Percentiles rank a stretch among this genome's conserved stretches.
Conservation (phyloP, 2,113 vertebrate genomes). For the Dicentrarchus labrax region DNA sequence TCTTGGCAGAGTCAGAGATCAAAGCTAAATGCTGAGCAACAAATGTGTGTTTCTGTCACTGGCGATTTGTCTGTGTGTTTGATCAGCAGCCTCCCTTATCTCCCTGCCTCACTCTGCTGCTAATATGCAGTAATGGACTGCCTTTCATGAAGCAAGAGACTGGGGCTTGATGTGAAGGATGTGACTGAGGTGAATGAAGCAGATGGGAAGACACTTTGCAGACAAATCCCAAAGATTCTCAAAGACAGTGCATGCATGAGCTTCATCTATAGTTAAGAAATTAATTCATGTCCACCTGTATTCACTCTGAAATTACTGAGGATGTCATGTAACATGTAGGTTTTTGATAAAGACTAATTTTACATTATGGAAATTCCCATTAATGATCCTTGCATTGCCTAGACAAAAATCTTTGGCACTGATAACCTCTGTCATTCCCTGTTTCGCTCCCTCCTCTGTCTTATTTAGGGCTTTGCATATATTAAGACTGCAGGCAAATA, state of each 20-base stretch:
- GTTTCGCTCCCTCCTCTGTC: constrained; percentile 18
- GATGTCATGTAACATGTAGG: background rate
- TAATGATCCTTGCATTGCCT: constrained; percentile 25
- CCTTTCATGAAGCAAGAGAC: constrained; percentile 77
- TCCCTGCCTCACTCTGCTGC: constrained; percentile 74
- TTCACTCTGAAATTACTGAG: constrained; percentile 14
- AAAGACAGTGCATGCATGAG: background rate
- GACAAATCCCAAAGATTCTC: constrained; percentile 54
- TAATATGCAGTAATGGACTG: constrained; percentile 82
- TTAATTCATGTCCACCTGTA: constrained; percentile 12
- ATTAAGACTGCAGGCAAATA: constrained; percentile 63
- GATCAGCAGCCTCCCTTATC: constrained; percentile 82
- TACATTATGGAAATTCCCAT: background rate
- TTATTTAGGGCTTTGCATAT: constrained; percentile 60
- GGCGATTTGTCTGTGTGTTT: constrained; percentile 82
- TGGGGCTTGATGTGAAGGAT: constrained; percentile 72
- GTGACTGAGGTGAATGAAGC: constrained; percentile 70
- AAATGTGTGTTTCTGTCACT: constrained; percentile 84
- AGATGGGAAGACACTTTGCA: constrained; percentile 62
- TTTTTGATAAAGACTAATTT: constrained; percentile 17
- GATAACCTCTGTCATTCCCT: constrained; percentile 19
- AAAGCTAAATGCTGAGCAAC: constrained; percentile 81
- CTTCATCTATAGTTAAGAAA: constrained; percentile 1
- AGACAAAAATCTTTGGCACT: constrained; percentile 23
- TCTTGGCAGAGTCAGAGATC: constrained; percentile 79